A percentile compares a stretch with the other conserved stretches of the same genome.
Evolutionary conservation across 2,113 vertebrate genomes (phyloP).

Genomic region (Heteronetta atricapilla): DNA sequence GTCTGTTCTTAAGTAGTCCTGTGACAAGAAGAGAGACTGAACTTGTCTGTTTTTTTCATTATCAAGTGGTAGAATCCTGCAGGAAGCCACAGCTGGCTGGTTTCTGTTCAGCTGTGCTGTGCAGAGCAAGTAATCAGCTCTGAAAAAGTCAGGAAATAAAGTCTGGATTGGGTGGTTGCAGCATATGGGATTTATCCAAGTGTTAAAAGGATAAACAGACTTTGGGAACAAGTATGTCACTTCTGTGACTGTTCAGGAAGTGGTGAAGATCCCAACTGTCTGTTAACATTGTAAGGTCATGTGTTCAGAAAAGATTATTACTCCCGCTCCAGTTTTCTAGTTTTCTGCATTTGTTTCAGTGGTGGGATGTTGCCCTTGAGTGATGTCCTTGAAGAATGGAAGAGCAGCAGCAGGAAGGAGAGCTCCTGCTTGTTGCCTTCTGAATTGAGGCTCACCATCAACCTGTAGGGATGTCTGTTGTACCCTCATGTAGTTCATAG

Average conservation of each 20-base stretch:
- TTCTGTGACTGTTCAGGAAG: not conserved
- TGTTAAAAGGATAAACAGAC: not conserved
- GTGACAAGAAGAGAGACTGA: not conserved
- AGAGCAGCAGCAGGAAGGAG: rapidly evolving
- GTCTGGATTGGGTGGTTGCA: not conserved
- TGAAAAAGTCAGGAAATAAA: not conserved
- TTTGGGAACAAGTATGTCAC: not conserved
- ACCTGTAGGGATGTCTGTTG: not conserved
- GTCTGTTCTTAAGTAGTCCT: not conserved
- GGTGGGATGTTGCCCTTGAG: not conserved
- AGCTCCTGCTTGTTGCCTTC: not conserved
- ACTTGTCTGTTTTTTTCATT: not conserved
- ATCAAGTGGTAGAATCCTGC: not conserved
- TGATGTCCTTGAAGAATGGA: not conserved
- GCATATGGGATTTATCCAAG: not conserved
- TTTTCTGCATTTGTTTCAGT: not conserved
- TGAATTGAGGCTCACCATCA: not conserved
- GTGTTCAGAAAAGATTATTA: not conserved
- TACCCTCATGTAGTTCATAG: not conserved
- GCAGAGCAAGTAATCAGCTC: not conserved
- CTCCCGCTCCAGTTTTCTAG: not conserved
- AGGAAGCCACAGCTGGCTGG: not conserved
- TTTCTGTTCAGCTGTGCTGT: not conserved
- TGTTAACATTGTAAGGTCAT: not conserved
- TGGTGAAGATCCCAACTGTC: not conserved